Conservation (phyloP, 1,140 invertebrate genomes). For the Aphis gossypii region DNA sequence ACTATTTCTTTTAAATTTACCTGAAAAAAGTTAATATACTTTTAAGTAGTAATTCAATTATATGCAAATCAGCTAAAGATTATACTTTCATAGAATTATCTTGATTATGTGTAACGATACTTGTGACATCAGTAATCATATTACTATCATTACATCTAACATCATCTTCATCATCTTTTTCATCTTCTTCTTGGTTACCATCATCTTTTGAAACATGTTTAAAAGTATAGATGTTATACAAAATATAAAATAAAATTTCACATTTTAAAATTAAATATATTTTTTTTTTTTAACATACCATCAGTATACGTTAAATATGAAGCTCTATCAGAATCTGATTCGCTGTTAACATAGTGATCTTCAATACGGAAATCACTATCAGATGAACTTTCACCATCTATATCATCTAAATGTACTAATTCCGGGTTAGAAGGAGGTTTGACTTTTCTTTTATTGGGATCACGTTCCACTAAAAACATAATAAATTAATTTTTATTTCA, state of each 20-base stretch:
- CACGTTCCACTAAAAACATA: conserved; percentile 75
- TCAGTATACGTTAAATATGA: conserved; percentile 56
- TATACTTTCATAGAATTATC: conserved; percentile 68
- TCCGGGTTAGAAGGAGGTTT: conserved; percentile 75
- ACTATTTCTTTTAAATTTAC: conserved; percentile 61
- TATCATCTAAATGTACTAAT: conserved; percentile 78
- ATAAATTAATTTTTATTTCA: not conserved
- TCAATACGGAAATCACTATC: conserved; percentile 95
- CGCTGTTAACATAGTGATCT: conserved; percentile 78
- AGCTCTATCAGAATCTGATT: conserved; percentile 64
- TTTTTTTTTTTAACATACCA: conserved; percentile 42
- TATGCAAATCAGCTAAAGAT: not conserved
- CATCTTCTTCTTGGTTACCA: conserved; percentile 64
- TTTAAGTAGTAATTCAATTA: not conserved
- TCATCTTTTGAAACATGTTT: conserved; percentile 60
- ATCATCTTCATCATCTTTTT: conserved; percentile 65
- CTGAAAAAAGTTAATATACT: conserved; percentile 61
- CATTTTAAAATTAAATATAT: not conserved
- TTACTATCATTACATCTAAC: conserved; percentile 63
- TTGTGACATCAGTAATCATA: conserved; percentile 61
- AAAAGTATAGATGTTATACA: not conserved
- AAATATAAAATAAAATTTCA: not conserved
- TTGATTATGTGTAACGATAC: conserved; percentile 64
- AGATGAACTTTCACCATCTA: conserved; percentile 84
- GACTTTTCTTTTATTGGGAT: conserved; percentile 84